These are phyloP conservation scores for Semotilus atromaculatus DNA, from an alignment of 2,797 vertebrate genomes.

Conservation along the genomic window DNA sequence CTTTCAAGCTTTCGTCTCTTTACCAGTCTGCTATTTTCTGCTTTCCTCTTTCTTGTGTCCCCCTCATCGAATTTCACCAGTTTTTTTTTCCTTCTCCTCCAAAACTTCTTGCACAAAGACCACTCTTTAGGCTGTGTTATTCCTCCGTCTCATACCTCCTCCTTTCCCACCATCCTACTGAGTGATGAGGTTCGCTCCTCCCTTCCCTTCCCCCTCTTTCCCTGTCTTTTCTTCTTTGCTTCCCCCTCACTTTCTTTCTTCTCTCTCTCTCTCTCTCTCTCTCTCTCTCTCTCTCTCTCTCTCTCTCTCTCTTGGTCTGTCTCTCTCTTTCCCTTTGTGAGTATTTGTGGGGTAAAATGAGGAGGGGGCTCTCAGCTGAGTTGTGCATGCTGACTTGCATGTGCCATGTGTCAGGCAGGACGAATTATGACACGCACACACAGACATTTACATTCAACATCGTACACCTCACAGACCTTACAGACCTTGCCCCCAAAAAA, in stretches of 20 bases:
- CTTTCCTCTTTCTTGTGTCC: constrained; percentile 31
- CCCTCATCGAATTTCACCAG: constrained; percentile 36
- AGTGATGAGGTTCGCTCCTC: constrained; percentile 57
- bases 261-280: constrained; percentile 2
- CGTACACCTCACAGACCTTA: not conserved
- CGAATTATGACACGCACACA: constrained; percentile 69
- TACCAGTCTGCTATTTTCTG: constrained; percentile 4
- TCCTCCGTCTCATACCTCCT: constrained; percentile 43
- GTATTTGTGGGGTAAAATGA: constrained; percentile 27
- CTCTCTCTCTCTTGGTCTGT: constrained; percentile 48
- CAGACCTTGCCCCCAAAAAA: constrained; percentile 1
- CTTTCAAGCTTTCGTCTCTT: constrained; percentile 27
- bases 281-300: constrained; percentile 11
- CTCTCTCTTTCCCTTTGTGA: constrained; percentile 56
- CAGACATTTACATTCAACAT: constrained; percentile 58
- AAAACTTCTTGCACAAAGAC: constrained; percentile 52
- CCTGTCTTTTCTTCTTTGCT: constrained; percentile 31
- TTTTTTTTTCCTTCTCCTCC: constrained; percentile 45
- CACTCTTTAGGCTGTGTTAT: constrained; percentile 50
- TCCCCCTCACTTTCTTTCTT: constrained; percentile 34
- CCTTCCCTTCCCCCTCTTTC: constrained; percentile 51
- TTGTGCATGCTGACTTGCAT: constrained; percentile 80
- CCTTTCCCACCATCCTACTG: constrained; percentile 50
- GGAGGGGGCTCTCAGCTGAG: constrained; percentile 71
- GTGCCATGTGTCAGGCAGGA: constrained; percentile 74